phyloP scores from a whole-genome alignment of 2,797 vertebrate genomes.

The Peromyscus nudipes region DNA sequence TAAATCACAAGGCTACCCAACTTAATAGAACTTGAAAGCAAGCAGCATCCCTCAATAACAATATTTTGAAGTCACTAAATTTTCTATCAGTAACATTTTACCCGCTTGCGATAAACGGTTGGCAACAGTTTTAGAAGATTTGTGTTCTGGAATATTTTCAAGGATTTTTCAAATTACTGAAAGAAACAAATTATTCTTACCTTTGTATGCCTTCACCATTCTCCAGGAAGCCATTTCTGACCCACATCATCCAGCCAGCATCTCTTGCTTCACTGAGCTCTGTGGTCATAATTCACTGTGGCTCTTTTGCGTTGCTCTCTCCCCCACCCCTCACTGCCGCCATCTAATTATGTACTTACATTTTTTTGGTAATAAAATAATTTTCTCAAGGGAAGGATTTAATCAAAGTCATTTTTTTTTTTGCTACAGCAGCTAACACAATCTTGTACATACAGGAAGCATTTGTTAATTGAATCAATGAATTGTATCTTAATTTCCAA shows the following conservation, averaged over 20 bases:
- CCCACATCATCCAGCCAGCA: not conserved
- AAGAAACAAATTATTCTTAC: not conserved
- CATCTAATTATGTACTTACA: not conserved
- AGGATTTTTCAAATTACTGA: constrained; percentile 41
- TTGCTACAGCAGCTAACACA: not conserved
- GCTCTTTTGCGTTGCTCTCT: not conserved
- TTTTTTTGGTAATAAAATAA: constrained; percentile 47
- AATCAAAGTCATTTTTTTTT: constrained; percentile 51
- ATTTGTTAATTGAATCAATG: constrained; percentile 60
- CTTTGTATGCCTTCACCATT: not conserved
- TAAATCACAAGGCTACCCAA: constrained; percentile 39
- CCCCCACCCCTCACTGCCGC: not conserved
- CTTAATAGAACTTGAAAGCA: constrained; percentile 62
- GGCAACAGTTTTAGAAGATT: not conserved
- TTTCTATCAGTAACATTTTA: constrained; percentile 62
- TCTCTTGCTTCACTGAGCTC: not conserved
- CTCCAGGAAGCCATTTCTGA: not conserved
- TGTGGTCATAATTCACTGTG: not conserved
- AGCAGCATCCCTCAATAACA: constrained; percentile 37
- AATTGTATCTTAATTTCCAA: constrained; percentile 47
- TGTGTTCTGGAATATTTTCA: not conserved
- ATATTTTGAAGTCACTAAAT: constrained; percentile 36
- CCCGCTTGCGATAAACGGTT: not conserved
- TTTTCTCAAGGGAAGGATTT: constrained; percentile 40
- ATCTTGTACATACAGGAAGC: constrained; percentile 22